Evolutionary conservation across 2,113 vertebrate genomes (phyloP).

Genomic region (Microcebus griseorufus): DNA sequence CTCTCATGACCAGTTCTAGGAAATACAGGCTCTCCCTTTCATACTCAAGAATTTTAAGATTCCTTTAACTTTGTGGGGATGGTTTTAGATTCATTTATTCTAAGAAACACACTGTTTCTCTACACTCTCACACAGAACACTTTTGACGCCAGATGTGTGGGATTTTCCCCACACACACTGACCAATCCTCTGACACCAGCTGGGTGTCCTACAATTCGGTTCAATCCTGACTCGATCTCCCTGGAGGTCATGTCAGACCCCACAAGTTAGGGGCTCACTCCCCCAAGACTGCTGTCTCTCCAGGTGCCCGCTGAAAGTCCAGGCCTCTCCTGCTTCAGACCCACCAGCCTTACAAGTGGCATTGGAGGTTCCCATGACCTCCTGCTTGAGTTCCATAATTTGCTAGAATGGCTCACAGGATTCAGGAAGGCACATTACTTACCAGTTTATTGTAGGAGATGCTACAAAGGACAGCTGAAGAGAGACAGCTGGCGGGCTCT

Average conservation of each 20-base stretch:
- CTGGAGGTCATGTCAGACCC: not conserved
- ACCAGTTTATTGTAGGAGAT: not conserved
- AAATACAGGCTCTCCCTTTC: slow-evolving; percentile 22
- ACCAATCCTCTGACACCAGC: not conserved
- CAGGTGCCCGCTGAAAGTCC: not conserved
- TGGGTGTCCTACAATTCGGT: not conserved
- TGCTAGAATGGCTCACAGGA: not conserved
- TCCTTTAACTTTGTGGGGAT: not conserved
- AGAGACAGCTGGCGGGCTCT: not conserved
- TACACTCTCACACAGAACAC: not conserved
- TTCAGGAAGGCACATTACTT: not conserved
- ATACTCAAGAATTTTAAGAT: not conserved
- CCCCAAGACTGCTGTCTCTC: not conserved
- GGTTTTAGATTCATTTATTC: not conserved
- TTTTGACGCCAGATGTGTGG: not conserved
- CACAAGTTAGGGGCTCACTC: too few species aligned
- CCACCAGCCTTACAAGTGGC: not conserved
- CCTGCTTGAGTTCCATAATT: not conserved
- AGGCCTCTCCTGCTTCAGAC: not conserved
- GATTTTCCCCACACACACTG: not conserved
- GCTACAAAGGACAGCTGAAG: not conserved
- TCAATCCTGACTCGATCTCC: not conserved
- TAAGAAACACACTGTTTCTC: not conserved
- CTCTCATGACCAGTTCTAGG: slow-evolving; percentile 17
- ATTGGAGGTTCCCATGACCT: not conserved